Percentiles rank a stretch among this genome's conserved stretches.
phyloP scores from a whole-genome alignment of 1,140 invertebrate species.

The Tetragonula clypearis region DNA sequence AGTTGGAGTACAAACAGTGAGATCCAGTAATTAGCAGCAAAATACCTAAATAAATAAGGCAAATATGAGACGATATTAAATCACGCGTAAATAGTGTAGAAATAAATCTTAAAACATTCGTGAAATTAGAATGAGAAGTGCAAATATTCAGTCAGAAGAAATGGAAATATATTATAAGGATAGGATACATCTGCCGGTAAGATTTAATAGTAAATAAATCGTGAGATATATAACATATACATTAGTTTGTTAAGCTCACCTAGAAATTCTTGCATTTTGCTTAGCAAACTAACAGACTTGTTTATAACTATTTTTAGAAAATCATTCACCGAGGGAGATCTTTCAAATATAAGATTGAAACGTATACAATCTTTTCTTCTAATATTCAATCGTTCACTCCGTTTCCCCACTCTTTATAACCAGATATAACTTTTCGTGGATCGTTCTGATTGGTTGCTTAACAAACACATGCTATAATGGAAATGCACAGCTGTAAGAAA shows the following conservation, averaged over 20 bases:
- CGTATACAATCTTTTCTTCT: constrained; percentile 59
- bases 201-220: background rate
- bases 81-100: constrained; percentile 1
- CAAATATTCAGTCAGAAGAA: background rate
- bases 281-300: background rate
- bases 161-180: constrained; percentile 12
- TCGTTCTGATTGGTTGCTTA: constrained; percentile 73
- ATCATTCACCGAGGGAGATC: constrained; percentile 3
- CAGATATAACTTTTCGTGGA: constrained; percentile 76
- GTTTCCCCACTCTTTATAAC: constrained; percentile 28
- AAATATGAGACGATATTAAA: constrained; percentile 16
- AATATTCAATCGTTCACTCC: constrained; percentile 58
- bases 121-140: background rate
- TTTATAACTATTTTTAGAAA: constrained; percentile 7
- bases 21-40: constrained; percentile 74
- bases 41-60: constrained; percentile 50
- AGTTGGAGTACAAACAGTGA: constrained; percentile 89
- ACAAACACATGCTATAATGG: constrained; percentile 13
- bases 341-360: constrained; percentile 22
- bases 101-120: constrained; percentile 12
- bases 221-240: background rate
- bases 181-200: constrained; percentile 16
- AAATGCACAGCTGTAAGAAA: constrained; percentile 6
- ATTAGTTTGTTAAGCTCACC: constrained; percentile 32
- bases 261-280: constrained; percentile 44